Percentiles rank a stretch among this genome's conserved stretches.
Conservation (phyloP, 2,113 vertebrate species). For the Psophia crepitans region DNA sequence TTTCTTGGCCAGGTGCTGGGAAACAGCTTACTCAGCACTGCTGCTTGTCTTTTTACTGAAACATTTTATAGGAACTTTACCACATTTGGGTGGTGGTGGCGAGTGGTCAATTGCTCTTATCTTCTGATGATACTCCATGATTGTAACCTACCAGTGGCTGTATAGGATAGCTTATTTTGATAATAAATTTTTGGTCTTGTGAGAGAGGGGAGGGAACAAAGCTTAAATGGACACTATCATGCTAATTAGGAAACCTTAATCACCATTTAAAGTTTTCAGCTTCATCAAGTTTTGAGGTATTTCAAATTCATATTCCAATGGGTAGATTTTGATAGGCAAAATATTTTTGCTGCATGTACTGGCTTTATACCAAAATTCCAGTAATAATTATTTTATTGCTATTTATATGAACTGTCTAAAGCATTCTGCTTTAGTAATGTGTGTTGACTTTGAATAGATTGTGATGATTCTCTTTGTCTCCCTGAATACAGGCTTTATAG, state of each 20-base stretch:
- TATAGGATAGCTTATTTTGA: neutral
- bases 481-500: neutral
- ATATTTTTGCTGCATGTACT: neutral
- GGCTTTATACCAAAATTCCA: neutral
- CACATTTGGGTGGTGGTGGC: neutral
- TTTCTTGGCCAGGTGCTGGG: neutral
- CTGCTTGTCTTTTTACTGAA: neutral
- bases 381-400: neutral
- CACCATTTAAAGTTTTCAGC: neutral
- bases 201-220: neutral
- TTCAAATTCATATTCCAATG: neutral
- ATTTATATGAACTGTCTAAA: neutral
- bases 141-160: neutral
- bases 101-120: neutral
- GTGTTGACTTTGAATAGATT: neutral
- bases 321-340: neutral
- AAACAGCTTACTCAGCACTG: neutral
- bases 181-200: neutral
- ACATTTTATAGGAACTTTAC: neutral
- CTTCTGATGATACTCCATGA: neutral
- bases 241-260: neutral
- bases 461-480: neutral
- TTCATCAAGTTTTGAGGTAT: neutral
- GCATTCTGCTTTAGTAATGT: neutral
- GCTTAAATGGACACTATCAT: neutral